Conservation (phyloP, 2,113 vertebrate species). For the Melanerpes formicivorus region DNA sequence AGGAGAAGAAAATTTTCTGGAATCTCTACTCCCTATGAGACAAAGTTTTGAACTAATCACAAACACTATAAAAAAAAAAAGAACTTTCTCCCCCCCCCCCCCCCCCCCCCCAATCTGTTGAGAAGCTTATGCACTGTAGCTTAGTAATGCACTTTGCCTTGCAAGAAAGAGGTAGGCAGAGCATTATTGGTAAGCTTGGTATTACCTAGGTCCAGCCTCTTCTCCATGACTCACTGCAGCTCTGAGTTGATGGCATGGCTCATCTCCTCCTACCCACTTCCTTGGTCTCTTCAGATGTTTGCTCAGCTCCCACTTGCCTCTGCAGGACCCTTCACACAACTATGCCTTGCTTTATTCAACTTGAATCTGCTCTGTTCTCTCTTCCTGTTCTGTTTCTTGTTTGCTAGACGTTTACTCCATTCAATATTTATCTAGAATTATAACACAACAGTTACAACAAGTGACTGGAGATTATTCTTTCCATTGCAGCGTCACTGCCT, state of each 20-base stretch:
- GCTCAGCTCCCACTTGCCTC: slow-evolving; percentile 31
- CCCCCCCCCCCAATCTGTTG: not conserved
- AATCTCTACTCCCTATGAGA: not conserved
- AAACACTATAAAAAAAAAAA: not conserved
- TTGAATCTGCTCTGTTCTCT: not conserved
- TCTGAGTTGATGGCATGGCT: slow-evolving; percentile 39
- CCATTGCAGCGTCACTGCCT: not conserved
- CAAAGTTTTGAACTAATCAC: not conserved
- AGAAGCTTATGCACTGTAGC: not conserved
- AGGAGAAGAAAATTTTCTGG: not conserved
- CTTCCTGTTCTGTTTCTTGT: not conserved
- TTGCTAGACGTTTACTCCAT: not conserved
- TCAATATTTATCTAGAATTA: not conserved
- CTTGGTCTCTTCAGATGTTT: slow-evolving; percentile 54
- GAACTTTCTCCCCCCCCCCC: too few relatives aligned
- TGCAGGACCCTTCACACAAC: not conserved
- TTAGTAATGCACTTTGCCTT: slow-evolving; percentile 5
- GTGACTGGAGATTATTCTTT: not conserved
- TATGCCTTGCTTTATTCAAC: slow-evolving; percentile 1
- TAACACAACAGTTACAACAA: not conserved
- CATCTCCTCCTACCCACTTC: slow-evolving; percentile 56
- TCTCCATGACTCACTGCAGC: slow-evolving; percentile 52
- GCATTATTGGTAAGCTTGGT: slow-evolving; percentile 26
- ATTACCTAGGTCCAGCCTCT: slow-evolving; percentile 43
- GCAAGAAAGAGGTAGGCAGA: slow-evolving; percentile 18